Base-by-base conservation (phyloP, 1,140 invertebrate species). In the Eueides isabella region DNA sequence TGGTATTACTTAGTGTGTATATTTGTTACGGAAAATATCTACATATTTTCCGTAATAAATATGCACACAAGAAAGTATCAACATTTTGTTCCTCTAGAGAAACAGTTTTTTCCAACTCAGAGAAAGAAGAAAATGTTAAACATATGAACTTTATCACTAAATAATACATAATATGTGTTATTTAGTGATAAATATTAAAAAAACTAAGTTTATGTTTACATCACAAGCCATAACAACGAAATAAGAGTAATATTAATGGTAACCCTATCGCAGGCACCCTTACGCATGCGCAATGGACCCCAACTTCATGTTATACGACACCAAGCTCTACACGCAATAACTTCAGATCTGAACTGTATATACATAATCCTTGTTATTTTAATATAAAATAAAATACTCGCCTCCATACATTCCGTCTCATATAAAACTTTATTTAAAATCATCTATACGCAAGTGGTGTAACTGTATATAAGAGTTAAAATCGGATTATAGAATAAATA, bases 301-400 rank as follows among this genome's bases (percentile, higher is more conserved):
- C 68, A 86, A 89, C 88, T 91, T 90, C 87, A 86, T 70, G 71
- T 74, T 84, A 79, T 73, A 80, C 78, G 81, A 77, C 67, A 77
- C 90, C 85, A 90, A 86, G 87, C 89, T 82, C 80, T 69, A 81
- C 69, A 76, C 82, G 80, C 83, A 73, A 71, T 79, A 92, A 92
- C 91, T 92, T 91, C 89, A 84, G 78, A 78, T 81, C 77, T 75
- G 80, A 80, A 86, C 80, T 92, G 85, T 92, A 90, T 89, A 89
- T 91, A 92, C 87, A 92, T 90, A 91, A 86, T 80, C 71, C 78
- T 75, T 79, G 80, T 84, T 81, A 82, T 85, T 82, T 85, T 82
- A 88, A 81, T 76, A 72, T 85, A 83, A 84, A 86, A 89, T 85
- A 85, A 78, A 82, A 87, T 82, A 86, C 77, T 77, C 84, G 84